Conservation (phyloP, 2,888 invertebrate species). For the Agonum fuliginosum region DNA sequence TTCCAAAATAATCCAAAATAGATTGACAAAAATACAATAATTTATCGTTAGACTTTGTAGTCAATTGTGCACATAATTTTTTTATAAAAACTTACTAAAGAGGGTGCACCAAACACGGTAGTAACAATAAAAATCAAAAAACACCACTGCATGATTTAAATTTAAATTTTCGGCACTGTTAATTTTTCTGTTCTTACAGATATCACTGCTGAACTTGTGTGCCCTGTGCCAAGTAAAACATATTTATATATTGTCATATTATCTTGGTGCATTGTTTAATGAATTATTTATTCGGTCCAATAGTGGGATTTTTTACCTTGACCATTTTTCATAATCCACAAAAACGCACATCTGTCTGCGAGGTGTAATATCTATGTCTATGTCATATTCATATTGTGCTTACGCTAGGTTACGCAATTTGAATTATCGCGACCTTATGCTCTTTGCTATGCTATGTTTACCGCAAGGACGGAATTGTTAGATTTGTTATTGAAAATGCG, state of each 20-base stretch:
- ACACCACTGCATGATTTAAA: conserved; percentile 21
- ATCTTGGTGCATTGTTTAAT: conserved; percentile 65
- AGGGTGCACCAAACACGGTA: conserved; percentile 55
- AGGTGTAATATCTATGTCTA: neutral
- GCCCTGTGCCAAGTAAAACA: neutral
- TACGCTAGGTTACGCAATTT: conserved; percentile 36
- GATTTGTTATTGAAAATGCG: conserved; percentile 47
- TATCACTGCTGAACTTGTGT: conserved; percentile 21
- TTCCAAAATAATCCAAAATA: too few species aligned
- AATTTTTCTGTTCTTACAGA: conserved; percentile 12
- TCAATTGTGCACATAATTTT: too few species aligned
- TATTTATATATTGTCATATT: conserved; percentile 54
- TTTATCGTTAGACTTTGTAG: too few species aligned
- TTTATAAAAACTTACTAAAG: conserved; percentile 47
- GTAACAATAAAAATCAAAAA: conserved; percentile 53
- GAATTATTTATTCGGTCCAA: conserved; percentile 62
- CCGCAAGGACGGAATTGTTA: conserved; percentile 29
- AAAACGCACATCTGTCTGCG: neutral
- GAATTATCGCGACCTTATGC: conserved; percentile 41
- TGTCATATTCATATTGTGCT: conserved; percentile 38
- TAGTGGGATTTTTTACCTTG: conserved; percentile 67
- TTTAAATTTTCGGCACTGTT: neutral
- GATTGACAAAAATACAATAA: too few species aligned
- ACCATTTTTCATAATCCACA: conserved; percentile 64
- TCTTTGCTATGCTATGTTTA: conserved; percentile 18